phyloP scores from a whole-genome alignment of 35 echinoderm and acorn worm species.

The Holothuria glaberrima region DNA sequence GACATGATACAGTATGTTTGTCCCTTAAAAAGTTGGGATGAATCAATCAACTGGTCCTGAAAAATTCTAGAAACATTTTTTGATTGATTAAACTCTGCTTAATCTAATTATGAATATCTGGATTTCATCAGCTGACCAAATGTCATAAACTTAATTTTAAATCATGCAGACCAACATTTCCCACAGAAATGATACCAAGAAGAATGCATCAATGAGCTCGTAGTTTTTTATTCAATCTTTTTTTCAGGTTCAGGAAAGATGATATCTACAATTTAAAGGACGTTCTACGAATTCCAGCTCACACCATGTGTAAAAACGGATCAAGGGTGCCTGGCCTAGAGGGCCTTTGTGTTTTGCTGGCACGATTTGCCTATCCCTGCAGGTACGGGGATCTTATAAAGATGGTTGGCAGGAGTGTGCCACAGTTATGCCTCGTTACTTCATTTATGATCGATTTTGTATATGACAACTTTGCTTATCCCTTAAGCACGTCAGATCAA shows the following conservation, averaged over 20 bases:
- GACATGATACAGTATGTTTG: no score
- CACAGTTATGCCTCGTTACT: conserved; percentile 64
- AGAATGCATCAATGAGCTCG: neutral
- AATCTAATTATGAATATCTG: no score
- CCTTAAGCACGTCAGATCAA: conserved; percentile 52
- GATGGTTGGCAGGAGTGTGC: conserved; percentile 55
- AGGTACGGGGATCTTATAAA: conserved; percentile 74
- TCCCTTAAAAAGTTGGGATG: no score
- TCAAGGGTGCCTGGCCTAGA: neutral
- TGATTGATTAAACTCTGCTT: no score
- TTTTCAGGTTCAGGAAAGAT: conserved; percentile 30
- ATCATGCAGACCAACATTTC: neutral
- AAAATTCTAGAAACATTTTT: no score
- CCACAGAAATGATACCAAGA: neutral
- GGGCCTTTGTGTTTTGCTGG: conserved; percentile 9
- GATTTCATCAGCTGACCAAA: no score
- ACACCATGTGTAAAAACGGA: neutral
- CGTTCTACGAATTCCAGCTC: neutral
- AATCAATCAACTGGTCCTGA: no score
- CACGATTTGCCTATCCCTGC: conserved; percentile 7
- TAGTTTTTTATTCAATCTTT: neutral
- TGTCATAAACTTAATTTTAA: no score
- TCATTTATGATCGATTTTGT: conserved; percentile 63
- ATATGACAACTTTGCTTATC: conserved; percentile 39
- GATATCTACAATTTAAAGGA: neutral